Evolutionary conservation across 2,888 invertebrate genomes (phyloP).

Genomic region (Metacarcinus magister): DNA sequence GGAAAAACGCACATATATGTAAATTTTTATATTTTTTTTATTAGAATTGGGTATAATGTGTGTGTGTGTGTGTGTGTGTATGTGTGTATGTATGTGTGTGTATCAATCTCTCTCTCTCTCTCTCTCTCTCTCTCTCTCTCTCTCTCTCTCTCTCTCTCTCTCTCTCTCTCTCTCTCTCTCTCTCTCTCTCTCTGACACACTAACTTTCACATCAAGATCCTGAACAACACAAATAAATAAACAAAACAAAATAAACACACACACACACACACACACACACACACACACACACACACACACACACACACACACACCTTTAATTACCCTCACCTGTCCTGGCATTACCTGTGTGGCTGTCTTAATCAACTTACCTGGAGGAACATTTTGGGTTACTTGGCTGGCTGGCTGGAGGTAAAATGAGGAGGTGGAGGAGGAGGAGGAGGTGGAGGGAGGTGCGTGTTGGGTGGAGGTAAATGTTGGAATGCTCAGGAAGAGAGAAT

Average conservation of each 20-base stretch:
- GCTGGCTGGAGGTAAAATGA: too few relatives aligned
- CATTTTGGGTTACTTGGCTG: not conserved
- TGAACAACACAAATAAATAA: not conserved
- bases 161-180: conserved; percentile 63
- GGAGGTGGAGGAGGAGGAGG: not conserved
- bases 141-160: conserved; percentile 59
- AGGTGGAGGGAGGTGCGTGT: not conserved
- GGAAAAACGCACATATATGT: not conserved
- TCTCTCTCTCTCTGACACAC: not conserved
- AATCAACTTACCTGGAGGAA: conserved; percentile 5
- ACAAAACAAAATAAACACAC: not conserved
- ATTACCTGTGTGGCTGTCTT: not conserved
- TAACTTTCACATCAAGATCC: not conserved
- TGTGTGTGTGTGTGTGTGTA: not conserved
- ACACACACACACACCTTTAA: too few relatives aligned
- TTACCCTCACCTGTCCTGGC: too few relatives aligned
- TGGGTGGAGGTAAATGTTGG: not conserved
- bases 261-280: not conserved
- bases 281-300: too few relatives aligned
- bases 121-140: not conserved
- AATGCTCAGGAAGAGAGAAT: not conserved
- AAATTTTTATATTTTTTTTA: not conserved
- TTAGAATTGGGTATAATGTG: not conserved
- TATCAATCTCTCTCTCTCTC: not conserved
- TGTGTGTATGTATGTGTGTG: not conserved